Base-by-base conservation (phyloP, 2,888 invertebrate genomes). In the Biston stratarius region DNA sequence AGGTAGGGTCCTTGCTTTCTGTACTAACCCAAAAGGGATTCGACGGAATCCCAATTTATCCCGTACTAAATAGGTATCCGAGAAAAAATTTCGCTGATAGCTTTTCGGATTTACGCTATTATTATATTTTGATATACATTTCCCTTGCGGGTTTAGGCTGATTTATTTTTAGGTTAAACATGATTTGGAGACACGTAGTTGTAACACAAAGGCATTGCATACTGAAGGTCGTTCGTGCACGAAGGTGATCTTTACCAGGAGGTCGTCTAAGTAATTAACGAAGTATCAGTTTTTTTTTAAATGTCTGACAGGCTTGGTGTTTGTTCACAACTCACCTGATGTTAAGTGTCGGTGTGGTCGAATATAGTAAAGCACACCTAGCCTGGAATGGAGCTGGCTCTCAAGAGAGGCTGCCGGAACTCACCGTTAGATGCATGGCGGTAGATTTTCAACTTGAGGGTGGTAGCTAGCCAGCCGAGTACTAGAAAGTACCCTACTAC, bases 21-120 rank as follows among this genome's bases (percentile, higher is more conserved):
- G 60, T 70, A 70, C 69, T 75, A 78, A 69, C 80, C 79, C 72
- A 51, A 52, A 62, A 72, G 74, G 80, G 73, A 74, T 79, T 74
- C 66, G 14, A 12, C 48, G 40, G 62, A 76, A 81, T 75, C 77
- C 76, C 64, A 61, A 75, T 79, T 81, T 75, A 82, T 82, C 80
- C 80, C 57, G 52, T 61, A 76, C 80, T 80, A 81, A 83, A 82
- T 80, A 78, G 82, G 73, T 74, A 81, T 70, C 55, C 68, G 61
- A 59, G 59, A 15, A 67, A 69, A 64, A 73, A 73, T 70, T 61
- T 33, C 55, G 53, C 51, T 67, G 70, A 74, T 74, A 64, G 71
- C 70, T 70, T 71, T 68, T 57, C 56, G 73, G 73, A 69, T 71
- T 70, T 74, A 40, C 66, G 61, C 67, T 44, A 61, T 64, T 70